Percentiles rank a stretch among this genome's conserved stretches.
Evolutionary conservation across 2,113 vertebrate genomes (phyloP).

Genomic region (Protobothrops mucrosquamatus): DNA sequence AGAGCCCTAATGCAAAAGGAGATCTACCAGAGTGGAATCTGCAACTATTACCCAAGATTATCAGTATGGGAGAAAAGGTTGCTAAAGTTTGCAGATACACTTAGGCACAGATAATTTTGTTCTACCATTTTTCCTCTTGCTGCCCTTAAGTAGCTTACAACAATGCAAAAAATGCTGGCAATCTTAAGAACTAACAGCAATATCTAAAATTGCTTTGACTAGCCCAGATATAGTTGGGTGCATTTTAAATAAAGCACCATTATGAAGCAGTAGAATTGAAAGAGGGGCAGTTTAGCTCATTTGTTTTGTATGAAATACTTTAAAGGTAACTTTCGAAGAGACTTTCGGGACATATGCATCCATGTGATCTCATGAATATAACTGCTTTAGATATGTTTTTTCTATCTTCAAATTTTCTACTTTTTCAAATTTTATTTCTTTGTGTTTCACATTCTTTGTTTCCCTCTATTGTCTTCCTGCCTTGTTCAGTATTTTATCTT

Average conservation of each 20-base stretch:
- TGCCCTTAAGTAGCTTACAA: not conserved
- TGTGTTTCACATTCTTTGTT: not conserved
- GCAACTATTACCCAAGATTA: not conserved
- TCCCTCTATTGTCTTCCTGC: not conserved
- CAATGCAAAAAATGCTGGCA: not conserved
- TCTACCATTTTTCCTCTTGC: not conserved
- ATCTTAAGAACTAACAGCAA: not conserved
- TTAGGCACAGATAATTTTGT: not conserved
- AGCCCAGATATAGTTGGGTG: not conserved
- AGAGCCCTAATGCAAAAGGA: not conserved
- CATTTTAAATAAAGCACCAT: not conserved
- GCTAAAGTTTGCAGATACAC: not conserved
- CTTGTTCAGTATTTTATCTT: not conserved
- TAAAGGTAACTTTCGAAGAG: not conserved
- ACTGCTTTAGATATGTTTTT: not conserved
- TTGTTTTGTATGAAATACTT: not conserved
- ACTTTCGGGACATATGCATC: not conserved
- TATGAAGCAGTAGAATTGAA: not conserved
- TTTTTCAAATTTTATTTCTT: not conserved
- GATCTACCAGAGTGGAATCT: not conserved
- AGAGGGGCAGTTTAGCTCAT: not conserved
- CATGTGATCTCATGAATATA: not conserved
- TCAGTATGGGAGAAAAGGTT: not conserved
- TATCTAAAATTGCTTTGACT: not conserved
- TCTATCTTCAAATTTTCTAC: not conserved